A percentile compares a stretch with the other conserved stretches of the same genome.
These are phyloP conservation scores for Drosophila austrosaltans DNA, from an alignment of 2,888 invertebrate genomes.

Conservation along the genomic window DNA sequence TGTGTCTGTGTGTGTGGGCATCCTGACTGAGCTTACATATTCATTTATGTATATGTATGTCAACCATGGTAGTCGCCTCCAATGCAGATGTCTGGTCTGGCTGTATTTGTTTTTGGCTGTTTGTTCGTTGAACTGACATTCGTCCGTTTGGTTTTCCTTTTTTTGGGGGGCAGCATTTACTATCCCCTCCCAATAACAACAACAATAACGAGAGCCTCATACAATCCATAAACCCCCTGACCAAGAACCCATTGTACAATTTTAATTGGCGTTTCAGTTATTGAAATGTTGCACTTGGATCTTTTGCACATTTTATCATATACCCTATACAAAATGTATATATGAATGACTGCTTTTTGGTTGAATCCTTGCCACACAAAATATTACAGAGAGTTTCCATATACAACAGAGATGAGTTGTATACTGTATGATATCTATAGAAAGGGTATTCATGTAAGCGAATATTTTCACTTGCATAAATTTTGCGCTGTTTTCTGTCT, in stretches of 20 bases:
- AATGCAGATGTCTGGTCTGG: constrained; percentile 61
- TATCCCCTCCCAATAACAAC: not conserved
- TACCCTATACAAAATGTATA: not conserved
- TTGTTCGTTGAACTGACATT: constrained; percentile 73
- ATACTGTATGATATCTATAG: too few species aligned
- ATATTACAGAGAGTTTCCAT: not conserved
- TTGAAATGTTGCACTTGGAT: constrained; percentile 70
- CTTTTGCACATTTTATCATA: constrained; percentile 30
- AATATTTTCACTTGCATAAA: not conserved
- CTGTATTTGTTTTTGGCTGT: constrained; percentile 63
- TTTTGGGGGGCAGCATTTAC: not conserved
- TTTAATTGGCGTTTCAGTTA: constrained; percentile 76
- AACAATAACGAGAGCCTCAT: not conserved
- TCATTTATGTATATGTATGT: constrained; percentile 33
- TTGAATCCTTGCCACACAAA: not conserved
- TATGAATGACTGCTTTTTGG: not conserved
- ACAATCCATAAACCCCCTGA: constrained; percentile 29
- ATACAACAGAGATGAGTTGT: not conserved
- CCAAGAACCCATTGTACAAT: constrained; percentile 68
- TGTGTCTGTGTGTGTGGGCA: constrained; percentile 31
- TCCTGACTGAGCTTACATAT: constrained; percentile 50
- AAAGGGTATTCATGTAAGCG: constrained; percentile 12
- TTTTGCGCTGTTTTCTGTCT: not conserved
- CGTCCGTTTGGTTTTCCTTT: constrained; percentile 46
- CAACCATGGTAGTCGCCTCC: constrained; percentile 32